These are phyloP conservation scores for Nesogale talazaci DNA, from an alignment of 2,113 vertebrate genomes.

Conservation along the genomic window DNA sequence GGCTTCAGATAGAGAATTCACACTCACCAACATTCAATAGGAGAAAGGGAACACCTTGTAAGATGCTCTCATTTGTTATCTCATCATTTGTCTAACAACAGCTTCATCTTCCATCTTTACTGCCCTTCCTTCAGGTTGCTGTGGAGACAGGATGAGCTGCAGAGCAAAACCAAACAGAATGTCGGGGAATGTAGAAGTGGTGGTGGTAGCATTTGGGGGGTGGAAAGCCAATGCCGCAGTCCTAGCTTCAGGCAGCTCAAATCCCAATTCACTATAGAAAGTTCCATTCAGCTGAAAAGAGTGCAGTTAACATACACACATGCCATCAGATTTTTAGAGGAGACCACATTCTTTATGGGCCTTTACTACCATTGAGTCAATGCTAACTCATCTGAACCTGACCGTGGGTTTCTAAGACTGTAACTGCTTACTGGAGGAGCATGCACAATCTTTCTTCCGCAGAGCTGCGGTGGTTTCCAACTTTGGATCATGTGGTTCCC, in stretches of 20 bases:
- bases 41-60: not conserved
- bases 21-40: not conserved
- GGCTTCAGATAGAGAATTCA: not conserved
- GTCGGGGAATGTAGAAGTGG: not conserved
- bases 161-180: not conserved
- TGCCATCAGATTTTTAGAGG: not conserved
- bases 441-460: too few relatives aligned
- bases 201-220: not conserved
- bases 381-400: too few relatives aligned
- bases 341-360: not conserved
- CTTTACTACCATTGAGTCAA: not conserved
- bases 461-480: too few relatives aligned
- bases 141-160: not conserved
- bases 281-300: not conserved
- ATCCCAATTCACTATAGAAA: not conserved
- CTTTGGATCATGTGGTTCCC: too few relatives aligned
- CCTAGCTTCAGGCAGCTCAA: not conserved
- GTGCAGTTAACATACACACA: not conserved
- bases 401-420: too few relatives aligned
- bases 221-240: not conserved
- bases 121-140: not conserved
- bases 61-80: not conserved
- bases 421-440: too few relatives aligned
- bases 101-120: slow-evolving; percentile 7
- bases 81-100: slow-evolving; percentile 20